Percentiles rank a stretch among this genome's conserved stretches.
Evolutionary conservation across 2,113 vertebrate genomes (phyloP).

Genomic region (Callipepla squamata): DNA sequence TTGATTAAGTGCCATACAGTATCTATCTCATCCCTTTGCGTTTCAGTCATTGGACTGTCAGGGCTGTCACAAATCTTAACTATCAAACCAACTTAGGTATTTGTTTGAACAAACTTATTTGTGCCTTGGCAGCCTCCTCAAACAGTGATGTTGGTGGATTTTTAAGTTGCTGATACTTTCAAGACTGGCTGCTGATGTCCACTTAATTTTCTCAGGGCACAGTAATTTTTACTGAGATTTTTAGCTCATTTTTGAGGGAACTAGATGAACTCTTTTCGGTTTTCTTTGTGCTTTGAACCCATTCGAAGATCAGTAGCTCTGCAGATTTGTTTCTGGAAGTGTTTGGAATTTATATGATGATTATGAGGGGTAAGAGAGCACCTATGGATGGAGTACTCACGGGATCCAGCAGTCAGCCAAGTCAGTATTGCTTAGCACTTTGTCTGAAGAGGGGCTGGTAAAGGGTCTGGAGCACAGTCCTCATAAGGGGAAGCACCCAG

Average conservation of each 20-base stretch:
- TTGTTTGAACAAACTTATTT: constrained; percentile 33
- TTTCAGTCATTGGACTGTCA: not conserved
- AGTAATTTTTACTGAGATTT: not conserved
- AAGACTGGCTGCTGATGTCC: not conserved
- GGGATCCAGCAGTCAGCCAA: not conserved
- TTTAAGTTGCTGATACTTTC: not conserved
- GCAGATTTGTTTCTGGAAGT: not conserved
- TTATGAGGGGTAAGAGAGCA: not conserved
- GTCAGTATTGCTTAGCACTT: not conserved
- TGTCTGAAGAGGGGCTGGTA: not conserved
- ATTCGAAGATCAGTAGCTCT: not conserved
- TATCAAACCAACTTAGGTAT: not conserved
- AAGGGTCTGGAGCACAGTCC: no score
- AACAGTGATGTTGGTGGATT: not conserved
- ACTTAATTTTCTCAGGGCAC: not conserved
- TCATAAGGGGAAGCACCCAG: no score
- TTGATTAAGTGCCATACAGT: not conserved
- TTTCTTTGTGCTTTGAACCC: not conserved
- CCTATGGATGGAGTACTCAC: not conserved
- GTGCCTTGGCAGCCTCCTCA: not conserved
- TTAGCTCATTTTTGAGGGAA: not conserved
- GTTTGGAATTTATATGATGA: not conserved
- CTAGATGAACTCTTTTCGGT: not conserved
- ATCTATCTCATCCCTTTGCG: not conserved
- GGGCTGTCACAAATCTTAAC: not conserved